Evolutionary conservation across 2,797 vertebrate genomes (phyloP).

Genomic region (Smutsia gigantea): DNA sequence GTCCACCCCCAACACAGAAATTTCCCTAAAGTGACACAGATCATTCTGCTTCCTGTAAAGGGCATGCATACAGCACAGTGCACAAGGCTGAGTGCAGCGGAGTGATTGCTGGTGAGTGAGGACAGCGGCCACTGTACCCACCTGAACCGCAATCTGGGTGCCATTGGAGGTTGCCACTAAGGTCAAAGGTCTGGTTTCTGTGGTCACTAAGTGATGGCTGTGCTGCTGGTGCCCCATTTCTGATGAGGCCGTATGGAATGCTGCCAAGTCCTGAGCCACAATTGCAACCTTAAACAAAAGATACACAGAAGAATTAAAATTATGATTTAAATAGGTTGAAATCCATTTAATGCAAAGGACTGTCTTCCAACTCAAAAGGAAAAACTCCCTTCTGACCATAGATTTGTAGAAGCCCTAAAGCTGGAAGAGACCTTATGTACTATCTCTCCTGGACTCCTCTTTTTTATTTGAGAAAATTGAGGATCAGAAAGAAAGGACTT

Average conservation of each 20-base stretch:
- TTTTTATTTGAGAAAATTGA: constrained; percentile 20
- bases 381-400: not conserved
- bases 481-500: not conserved
- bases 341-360: not conserved
- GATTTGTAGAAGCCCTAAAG: not conserved
- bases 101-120: not conserved
- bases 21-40: not conserved
- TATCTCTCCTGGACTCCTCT: not conserved
- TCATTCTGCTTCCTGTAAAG: not conserved
- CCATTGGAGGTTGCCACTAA: constrained; percentile 99
- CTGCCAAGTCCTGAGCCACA: constrained; percentile 96
- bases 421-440: not conserved
- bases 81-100: not conserved
- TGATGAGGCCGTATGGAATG: constrained; percentile 94
- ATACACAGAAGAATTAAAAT: not conserved
- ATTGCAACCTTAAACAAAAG: constrained; percentile 93
- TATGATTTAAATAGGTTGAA: constrained; percentile 31
- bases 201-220: constrained; percentile 90
- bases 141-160: constrained; percentile 99
- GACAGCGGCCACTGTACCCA: constrained; percentile 77
- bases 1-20: not conserved
- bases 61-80: not conserved
- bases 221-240: constrained; percentile 94
- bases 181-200: constrained; percentile 94
- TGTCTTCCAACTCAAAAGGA: constrained; percentile 14